Conservation (phyloP, 1,140 invertebrate genomes). For the Drosophila burlai region DNA sequence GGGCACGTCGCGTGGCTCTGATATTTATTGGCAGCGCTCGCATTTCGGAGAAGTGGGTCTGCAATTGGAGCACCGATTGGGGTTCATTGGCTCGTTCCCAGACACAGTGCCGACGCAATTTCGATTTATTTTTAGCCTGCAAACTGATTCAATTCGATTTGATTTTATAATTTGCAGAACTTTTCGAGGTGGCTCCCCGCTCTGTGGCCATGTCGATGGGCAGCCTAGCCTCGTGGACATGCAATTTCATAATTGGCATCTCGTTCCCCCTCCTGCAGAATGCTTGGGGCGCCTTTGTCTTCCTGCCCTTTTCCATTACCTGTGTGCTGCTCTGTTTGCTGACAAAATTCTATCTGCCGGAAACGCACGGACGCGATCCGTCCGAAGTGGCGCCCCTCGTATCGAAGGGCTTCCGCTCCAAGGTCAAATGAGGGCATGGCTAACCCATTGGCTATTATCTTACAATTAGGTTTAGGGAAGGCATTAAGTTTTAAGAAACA, state of each 20-base stretch:
- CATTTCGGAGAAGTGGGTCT: slow-evolving; percentile 21
- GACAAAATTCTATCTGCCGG: slow-evolving; percentile 89
- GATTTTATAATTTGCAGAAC: slow-evolving; percentile 87
- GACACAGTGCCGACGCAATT: slow-evolving; percentile 11
- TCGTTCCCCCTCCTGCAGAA: slow-evolving; percentile 90
- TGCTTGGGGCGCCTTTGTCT: slow-evolving; percentile 89
- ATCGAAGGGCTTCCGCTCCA: slow-evolving; percentile 85
- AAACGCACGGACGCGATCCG: slow-evolving; percentile 89
- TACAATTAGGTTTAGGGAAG: slow-evolving; percentile 26
- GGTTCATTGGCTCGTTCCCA: slow-evolving; percentile 6
- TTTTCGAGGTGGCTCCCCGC: slow-evolving; percentile 94
- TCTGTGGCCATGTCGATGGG: slow-evolving; percentile 94
- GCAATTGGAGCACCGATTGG: slow-evolving; percentile 24
- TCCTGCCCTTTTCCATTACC: slow-evolving; percentile 89
- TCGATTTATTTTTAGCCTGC: slow-evolving; percentile 12
- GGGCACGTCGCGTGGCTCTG: slow-evolving; percentile 26
- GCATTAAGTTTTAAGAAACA: slow-evolving; percentile 1
- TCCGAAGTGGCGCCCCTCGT: slow-evolving; percentile 87
- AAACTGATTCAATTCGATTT: slow-evolving; percentile 35
- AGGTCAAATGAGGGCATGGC: slow-evolving; percentile 57
- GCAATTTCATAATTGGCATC: slow-evolving; percentile 95
- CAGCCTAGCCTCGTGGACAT: slow-evolving; percentile 95
- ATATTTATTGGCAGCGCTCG: background rate
- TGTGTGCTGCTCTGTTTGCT: slow-evolving; percentile 88
- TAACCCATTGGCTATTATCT: background rate